Conservation (phyloP, 2,888 invertebrate species). For the Amblyjoppa fuscipennis region DNA sequence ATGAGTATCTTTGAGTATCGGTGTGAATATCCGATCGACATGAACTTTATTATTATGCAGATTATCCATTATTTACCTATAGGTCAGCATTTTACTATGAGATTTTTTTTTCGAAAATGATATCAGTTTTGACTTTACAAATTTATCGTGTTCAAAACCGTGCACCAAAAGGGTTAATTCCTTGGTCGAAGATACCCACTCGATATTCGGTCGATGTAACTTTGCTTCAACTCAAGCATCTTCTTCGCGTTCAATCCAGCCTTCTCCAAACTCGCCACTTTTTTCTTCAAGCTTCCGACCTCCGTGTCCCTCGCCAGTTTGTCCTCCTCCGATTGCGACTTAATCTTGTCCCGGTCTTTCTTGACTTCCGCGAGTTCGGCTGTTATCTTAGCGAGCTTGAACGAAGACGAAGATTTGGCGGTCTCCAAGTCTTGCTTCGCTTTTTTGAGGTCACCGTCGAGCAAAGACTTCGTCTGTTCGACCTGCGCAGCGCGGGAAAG, state of each 20-base stretch:
- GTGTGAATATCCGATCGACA: no score
- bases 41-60: no score
- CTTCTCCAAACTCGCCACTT: slow-evolving; percentile 89
- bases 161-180: slow-evolving; percentile 6
- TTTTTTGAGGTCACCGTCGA: slow-evolving; percentile 88
- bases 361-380: slow-evolving; percentile 86
- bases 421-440: slow-evolving; percentile 87
- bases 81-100: no score
- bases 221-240: slow-evolving; percentile 89
- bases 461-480: slow-evolving; percentile 86
- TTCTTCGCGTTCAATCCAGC: slow-evolving; percentile 89
- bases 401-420: slow-evolving; percentile 83
- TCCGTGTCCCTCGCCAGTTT: slow-evolving; percentile 92
- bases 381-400: slow-evolving; percentile 86
- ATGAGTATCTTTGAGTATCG: no score
- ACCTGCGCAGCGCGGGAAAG: slow-evolving; percentile 83
- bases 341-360: slow-evolving; percentile 89
- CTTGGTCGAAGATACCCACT: slow-evolving; percentile 86
- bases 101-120: no score
- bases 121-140: no score
- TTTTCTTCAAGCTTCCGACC: slow-evolving; percentile 91
- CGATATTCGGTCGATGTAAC: slow-evolving; percentile 89
- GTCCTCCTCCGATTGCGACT: slow-evolving; percentile 90
- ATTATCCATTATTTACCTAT: no score
- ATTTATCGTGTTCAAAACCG: neutral